phyloP scores from a whole-genome alignment of 2,113 vertebrate genomes.

The Condylura cristata region DNA sequence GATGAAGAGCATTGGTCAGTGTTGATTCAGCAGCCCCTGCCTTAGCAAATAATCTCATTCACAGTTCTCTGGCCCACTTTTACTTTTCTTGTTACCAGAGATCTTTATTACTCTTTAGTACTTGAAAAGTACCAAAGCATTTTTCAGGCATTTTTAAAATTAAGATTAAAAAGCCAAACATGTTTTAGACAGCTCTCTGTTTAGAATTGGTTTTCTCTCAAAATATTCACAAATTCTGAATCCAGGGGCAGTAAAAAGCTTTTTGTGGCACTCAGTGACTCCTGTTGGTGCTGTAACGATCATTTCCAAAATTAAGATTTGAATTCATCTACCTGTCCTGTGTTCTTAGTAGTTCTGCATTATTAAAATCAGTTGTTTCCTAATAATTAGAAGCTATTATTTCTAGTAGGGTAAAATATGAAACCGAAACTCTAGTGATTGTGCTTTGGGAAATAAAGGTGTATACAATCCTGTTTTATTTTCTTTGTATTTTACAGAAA shows the following conservation, averaged over 20 bases:
- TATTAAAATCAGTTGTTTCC: not conserved
- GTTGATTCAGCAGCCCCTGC: slow-evolving; percentile 92
- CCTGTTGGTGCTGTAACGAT: not conserved
- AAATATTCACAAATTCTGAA: not conserved
- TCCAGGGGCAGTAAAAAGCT: not conserved
- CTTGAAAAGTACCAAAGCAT: not conserved
- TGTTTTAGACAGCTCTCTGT: not conserved
- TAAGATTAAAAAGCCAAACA: not conserved
- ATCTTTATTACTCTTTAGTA: slow-evolving; percentile 67
- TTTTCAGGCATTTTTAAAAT: not conserved
- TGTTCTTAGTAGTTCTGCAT: not conserved
- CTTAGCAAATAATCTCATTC: slow-evolving; percentile 87
- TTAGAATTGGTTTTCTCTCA: not conserved
- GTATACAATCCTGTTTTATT: not conserved
- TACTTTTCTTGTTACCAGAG: slow-evolving; percentile 81
- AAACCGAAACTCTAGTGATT: not conserved
- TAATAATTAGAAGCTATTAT: not conserved
- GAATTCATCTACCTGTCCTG: not conserved
- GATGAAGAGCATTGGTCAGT: slow-evolving; percentile 94
- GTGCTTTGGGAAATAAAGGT: not conserved
- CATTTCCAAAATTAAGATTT: not conserved
- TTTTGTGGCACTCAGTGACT: not conserved
- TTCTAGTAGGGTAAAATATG: not conserved
- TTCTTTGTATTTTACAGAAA: slow-evolving; percentile 4
- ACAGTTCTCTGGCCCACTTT: slow-evolving; percentile 84